Base-by-base conservation (phyloP, 2,888 invertebrate genomes). In the Autographa gamma region DNA sequence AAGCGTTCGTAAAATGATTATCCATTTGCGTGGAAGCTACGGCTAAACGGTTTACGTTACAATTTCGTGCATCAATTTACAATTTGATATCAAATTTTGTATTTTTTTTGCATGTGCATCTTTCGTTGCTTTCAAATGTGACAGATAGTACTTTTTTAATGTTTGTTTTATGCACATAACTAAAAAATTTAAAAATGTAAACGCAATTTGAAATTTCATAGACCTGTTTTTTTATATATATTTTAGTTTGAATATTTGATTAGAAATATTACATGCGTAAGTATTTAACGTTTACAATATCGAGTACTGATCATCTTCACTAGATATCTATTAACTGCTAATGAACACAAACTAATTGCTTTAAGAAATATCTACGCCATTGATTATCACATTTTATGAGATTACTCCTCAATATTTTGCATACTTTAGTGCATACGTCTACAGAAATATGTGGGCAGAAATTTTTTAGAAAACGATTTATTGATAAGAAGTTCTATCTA, bases 51-150 rank as follows among this genome's bases (percentile, higher is more conserved):
- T 77, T 82, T 82, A 80, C 80, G 80, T 73, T 83, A 79, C 78
- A 81, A 82, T 84, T 85, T 86, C 82, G 83, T 85, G 87, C 86
- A 81, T 81, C 72, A 84, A 79, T 82, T 77, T 84, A 72, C 76
- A 75, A 82, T 74, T 79, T 75, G 59, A 61, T 78, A 77, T 71
- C 72, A 66, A 81, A 82, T 73, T 72, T 48, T 31, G 32, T 63
- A 69, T 73, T 75, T 69, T 77, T 75, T 73, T 73, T 73, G 62
- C 63, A 70, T 68, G 63, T 70, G 69, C 58, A 66, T 48, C 59
- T 19, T 72, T 68, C 25, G 34, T 54, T 43, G 38, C 16, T 34
- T 54, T 71, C n/a, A 48, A 16, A 48, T 16, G 62, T 70, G 62
- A 60, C 48, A 25, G 43, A 13, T 18, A 8, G 14, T 18, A 41